Evolutionary conservation across 1,140 invertebrate species (phyloP), one percentile per base, ranked within the genome.

Genomic region (Pectinophora gossypiella): DNA sequence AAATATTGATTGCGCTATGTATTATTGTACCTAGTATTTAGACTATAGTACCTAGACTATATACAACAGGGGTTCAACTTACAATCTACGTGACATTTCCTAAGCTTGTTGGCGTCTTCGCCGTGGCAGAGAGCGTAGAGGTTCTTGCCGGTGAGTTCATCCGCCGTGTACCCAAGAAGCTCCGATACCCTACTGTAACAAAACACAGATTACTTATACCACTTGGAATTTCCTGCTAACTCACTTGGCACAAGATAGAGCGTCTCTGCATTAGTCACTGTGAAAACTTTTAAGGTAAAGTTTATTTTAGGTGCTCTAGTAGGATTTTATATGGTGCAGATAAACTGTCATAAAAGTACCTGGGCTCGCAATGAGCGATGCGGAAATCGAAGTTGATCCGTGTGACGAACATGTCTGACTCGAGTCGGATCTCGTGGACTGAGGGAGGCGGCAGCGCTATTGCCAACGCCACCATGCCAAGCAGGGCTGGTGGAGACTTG

Each of bases 371-470:
- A 82, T 99, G 97, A 44, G 96, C 95, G 90, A 99, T 95, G 88
- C 94, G 93, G 85, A 99, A 97, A 85, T 99, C 96, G 65, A 99
- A 97, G 76, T 94, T 97, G 58, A 99, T 95, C 67, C 97, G 92
- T 35, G 96, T 98, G 61, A 99, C 97, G 85, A 99, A 99, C 94
- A 98, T 98, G 74, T 98, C 97, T 19, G 94, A 93, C 86, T 99
- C 97, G 50, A 99, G 90, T 48, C 97, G 91, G 48, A 99, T 97
- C 89, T 99, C 98, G 74, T 98, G 97, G 40, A 99, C 96, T 40
- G 96, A 97, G 1, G 97, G 97, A 3, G 97, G 97, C 46, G 97
- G 97, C 44, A 99, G 89, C 0, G 97, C 97, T 51, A 99, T 98
- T 40, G 97, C 97, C 53, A 99, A 72, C 0, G 95, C 97, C 21